Base-by-base conservation (phyloP, 2,797 vertebrate genomes). In the Darevskia nairensis region DNA sequence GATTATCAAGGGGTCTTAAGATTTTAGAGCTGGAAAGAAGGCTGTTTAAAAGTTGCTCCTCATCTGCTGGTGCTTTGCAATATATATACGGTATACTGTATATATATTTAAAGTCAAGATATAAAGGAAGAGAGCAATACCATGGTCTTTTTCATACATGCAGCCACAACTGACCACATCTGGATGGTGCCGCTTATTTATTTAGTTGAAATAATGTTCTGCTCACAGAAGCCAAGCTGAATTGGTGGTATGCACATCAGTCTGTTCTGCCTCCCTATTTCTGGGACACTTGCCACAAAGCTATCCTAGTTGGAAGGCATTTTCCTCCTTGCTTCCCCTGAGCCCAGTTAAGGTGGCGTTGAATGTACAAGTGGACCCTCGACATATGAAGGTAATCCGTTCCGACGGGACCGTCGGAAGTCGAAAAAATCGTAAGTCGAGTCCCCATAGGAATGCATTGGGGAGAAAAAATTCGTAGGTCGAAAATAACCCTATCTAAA, bases 301-400 rank as follows among this genome's bases (percentile, higher is more conserved):
- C 4, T 23, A 2, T 80, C 68, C 32, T 68, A 78, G 85, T 80
- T 85, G 29, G 15, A 8, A 46, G 76, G 39, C 92, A 88, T 86
- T 91, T 85, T 91, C 71, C 39, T 89, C 84, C 84, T 88, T 61
- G 29, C 55, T 7, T 74, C 23, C 13, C 29, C 69, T 76, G 7
- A 84, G 71, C 85, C 88, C 90, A 89, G 23, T 88, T 88, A 85
- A 79, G 89, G 75, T 93, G 82, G 89, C 23, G 72, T 64, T n/a
- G 84, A 91, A 92, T 81, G 41, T n/a, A n/a, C n/a, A n/a, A n/a
- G n/a, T n/a, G n/a, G n/a, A n/a, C n/a, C n/a, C n/a, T n/a, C n/a
- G n/a, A n/a, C n/a, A n/a, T n/a, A n/a, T n/a, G n/a, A n/a, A n/a
- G n/a, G n/a, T n/a, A n/a, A n/a, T n/a, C n/a, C n/a, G n/a, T n/a